Evolutionary conservation across 2,888 invertebrate species (phyloP), one percentile per base, ranked within the genome.

Genomic region (Liodrosophila aerea): DNA sequence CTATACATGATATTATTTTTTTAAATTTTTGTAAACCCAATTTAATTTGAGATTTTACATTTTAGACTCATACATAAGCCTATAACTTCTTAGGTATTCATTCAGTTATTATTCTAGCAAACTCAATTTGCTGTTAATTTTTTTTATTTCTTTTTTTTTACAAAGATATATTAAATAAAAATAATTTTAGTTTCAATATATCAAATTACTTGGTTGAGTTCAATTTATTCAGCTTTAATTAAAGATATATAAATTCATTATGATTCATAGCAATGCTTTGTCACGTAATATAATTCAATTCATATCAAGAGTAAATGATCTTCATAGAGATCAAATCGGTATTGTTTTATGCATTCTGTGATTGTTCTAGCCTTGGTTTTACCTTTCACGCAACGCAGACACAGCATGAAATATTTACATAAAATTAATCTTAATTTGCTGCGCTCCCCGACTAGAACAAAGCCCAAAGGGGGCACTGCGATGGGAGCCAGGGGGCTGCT

Each of bases 351-450:
- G 71, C 54, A 64, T 47, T 64, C 45, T 30, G 46, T 43, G 44
- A 50, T 65, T 66, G 54, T 50, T 43, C 43, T 29, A 34, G 9
- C 40, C 47, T 46, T 46, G 9, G 18, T 11, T 22, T 11, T 33
- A 44, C 22, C 27, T 33, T 16, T n/a, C 50, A 44, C 4, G 31
- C 54, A 41, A 30, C 43, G 39, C 58, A 49, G 49, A 56, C 46
- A 41, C 12, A 22, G 22, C 65, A 69, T 72, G 65, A 73, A 73
- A 65, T 73, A 73, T 73, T 70, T 74, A 70, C 74, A 74, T 70
- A 74, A 61, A 73, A 73, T 73, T 73, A 73, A 73, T 72, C 72
- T 73, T 73, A 72, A 72, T 72, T 72, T 72, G 65, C 43, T 44
- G 62, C 51, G 57, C 34, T 11, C 39, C 50, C 36, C 22, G 5